A percentile compares a stretch with the other conserved stretches of the same genome.
These are phyloP conservation scores for Tricholaema leucomelas DNA, from an alignment of 2,113 vertebrate genomes.

Conservation along the genomic window DNA sequence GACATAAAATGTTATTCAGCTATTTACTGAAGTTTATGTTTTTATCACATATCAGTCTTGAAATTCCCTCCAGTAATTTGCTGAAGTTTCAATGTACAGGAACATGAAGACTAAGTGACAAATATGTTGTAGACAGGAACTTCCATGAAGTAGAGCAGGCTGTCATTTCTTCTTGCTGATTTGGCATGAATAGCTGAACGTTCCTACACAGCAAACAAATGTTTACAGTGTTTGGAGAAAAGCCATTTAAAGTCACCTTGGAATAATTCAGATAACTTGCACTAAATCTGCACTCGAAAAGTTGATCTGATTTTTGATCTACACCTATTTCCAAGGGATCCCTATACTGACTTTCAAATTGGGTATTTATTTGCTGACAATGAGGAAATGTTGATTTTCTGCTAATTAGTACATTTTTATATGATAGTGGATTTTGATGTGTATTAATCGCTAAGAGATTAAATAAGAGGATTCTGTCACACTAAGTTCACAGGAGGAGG, in stretches of 20 bases:
- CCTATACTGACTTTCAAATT: neutral
- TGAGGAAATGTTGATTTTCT: neutral
- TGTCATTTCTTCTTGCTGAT: conserved; percentile 2
- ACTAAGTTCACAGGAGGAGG: conserved; percentile 20
- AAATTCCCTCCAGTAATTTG: conserved; percentile 2
- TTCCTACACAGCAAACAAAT: neutral
- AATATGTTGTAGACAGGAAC: neutral
- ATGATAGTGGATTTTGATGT: neutral
- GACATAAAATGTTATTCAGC: neutral
- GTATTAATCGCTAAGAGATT: neutral
- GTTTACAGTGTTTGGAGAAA: neutral
- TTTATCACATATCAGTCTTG: neutral
- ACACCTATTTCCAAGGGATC: neutral
- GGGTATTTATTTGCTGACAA: neutral
- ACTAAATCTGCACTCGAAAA: neutral
- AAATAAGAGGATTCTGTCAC: neutral
- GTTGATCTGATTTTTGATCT: neutral
- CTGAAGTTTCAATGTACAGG: conserved; percentile 14
- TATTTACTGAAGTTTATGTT: neutral
- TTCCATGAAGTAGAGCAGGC: neutral
- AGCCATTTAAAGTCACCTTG: neutral
- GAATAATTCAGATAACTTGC: conserved; percentile 4
- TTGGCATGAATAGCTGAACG: neutral
- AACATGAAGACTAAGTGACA: neutral
- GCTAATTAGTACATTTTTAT: conserved; percentile 1